These are phyloP conservation scores for Paracentrotus lividus DNA, from an alignment of 53 echinoderm and acorn worm species.

Conservation along the genomic window DNA sequence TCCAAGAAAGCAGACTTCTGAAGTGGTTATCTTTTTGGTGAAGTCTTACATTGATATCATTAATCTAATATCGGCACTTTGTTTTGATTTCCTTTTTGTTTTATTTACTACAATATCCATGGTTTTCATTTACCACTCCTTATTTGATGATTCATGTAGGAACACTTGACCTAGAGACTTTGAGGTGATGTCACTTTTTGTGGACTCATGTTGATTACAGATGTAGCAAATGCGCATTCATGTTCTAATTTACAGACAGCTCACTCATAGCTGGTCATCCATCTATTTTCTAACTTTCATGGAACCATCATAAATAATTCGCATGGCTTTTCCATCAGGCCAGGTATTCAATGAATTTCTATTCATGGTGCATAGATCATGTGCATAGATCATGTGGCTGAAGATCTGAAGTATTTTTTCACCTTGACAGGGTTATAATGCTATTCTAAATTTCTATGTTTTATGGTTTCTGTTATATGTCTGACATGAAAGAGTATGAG, in stretches of 20 bases:
- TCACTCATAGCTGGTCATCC: conserved; percentile 25
- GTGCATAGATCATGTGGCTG: not conserved
- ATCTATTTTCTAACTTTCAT: conserved; percentile 36
- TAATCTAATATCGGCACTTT: not conserved
- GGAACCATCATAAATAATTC: not conserved
- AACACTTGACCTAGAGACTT: not conserved
- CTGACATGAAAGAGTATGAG: not conserved
- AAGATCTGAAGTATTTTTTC: too few relatives aligned
- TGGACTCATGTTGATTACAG: conserved; percentile 14
- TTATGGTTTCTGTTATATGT: not conserved
- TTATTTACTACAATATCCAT: not conserved
- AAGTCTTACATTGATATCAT: not conserved
- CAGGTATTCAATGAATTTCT: not conserved
- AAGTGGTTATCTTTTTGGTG: not conserved
- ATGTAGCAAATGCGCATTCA: not conserved
- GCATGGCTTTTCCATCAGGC: not conserved
- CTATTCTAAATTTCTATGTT: too few relatives aligned
- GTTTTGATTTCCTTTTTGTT: not conserved
- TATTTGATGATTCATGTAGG: conserved; percentile 33
- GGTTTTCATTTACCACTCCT: not conserved
- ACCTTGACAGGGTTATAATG: too few relatives aligned
- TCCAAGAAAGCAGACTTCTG: too few relatives aligned
- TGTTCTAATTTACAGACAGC: conserved; percentile 4
- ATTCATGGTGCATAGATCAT: not conserved
- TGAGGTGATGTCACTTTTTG: not conserved